Conservation (phyloP, 1,140 invertebrate species). For the Cydia strobilella region DNA sequence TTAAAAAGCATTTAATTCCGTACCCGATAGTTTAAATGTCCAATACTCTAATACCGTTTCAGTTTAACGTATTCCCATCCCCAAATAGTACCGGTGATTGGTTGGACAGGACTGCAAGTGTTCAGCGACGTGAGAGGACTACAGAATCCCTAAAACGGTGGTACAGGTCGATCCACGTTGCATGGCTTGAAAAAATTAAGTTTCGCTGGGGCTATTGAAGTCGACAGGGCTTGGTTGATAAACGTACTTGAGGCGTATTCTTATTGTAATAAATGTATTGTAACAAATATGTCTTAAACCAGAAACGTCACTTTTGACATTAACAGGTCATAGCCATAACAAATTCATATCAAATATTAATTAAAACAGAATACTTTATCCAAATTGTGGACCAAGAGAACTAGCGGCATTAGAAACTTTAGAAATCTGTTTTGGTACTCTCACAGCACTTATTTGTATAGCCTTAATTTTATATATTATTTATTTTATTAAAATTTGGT, state of each 20-base stretch:
- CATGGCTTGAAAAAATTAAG: conserved; percentile 33
- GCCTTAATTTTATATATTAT: too few species aligned
- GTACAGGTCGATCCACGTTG: conserved; percentile 35
- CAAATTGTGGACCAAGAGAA: too few species aligned
- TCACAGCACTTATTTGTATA: too few species aligned
- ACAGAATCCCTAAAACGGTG: conserved; percentile 43
- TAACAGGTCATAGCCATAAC: too few species aligned
- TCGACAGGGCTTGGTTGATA: conserved; percentile 8
- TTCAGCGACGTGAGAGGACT: conserved; percentile 59
- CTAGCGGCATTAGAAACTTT: too few species aligned
- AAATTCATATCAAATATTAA: too few species aligned
- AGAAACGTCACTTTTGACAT: too few species aligned
- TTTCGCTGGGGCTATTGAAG: conserved; percentile 35
- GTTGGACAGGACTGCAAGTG: conserved; percentile 65
- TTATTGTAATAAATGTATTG: too few species aligned
- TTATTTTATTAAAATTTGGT: too few species aligned
- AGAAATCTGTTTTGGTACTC: too few species aligned
- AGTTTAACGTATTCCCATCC: conserved; percentile 66
- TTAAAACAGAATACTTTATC: too few species aligned
- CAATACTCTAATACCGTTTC: conserved; percentile 41
- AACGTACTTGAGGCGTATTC: conserved; percentile 38
- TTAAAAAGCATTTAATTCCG: conserved; percentile 37
- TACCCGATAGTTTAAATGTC: conserved; percentile 51
- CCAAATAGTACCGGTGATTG: conserved; percentile 65
- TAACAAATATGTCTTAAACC: too few species aligned